phyloP scores from a whole-genome alignment of 64 coral and sea anemone genomes.

The Pocillopora verrucosa region DNA sequence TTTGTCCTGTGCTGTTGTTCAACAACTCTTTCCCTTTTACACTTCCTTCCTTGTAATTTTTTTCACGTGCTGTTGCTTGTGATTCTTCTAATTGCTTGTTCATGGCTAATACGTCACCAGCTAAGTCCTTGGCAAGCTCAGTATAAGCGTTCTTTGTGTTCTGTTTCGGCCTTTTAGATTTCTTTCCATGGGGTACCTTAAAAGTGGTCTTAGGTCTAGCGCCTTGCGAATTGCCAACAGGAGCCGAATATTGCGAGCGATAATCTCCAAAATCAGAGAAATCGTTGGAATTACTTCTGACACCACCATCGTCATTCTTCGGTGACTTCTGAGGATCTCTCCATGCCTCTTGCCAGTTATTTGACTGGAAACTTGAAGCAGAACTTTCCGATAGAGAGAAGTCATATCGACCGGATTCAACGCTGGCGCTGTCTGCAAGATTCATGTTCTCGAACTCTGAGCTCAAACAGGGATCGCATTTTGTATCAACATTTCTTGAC shows the following conservation, averaged over 20 bases:
- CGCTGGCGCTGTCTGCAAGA: background rate
- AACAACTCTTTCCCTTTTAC: no score
- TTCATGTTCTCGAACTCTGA: constrained; percentile 33
- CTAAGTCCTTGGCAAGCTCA: constrained; percentile 11
- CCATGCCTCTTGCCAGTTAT: background rate
- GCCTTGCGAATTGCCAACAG: background rate
- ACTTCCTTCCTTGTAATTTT: background rate
- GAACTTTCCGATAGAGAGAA: background rate
- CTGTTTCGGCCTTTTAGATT: background rate
- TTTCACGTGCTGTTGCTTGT: no score
- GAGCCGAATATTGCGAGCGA: background rate
- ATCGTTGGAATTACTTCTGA: background rate
- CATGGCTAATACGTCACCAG: background rate
- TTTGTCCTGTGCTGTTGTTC: no score
- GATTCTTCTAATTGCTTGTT: background rate
- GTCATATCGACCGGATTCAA: background rate
- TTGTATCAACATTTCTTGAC: background rate
- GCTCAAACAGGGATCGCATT: background rate
- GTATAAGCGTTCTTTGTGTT: constrained; percentile 21
- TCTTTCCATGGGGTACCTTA: background rate
- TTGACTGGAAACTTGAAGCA: background rate
- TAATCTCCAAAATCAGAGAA: background rate
- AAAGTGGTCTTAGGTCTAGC: background rate
- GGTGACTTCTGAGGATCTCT: background rate
- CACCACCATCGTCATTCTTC: background rate